Evolutionary conservation across 1,140 invertebrate genomes (phyloP).

Genomic region (Cardiocondyla obscurior): DNA sequence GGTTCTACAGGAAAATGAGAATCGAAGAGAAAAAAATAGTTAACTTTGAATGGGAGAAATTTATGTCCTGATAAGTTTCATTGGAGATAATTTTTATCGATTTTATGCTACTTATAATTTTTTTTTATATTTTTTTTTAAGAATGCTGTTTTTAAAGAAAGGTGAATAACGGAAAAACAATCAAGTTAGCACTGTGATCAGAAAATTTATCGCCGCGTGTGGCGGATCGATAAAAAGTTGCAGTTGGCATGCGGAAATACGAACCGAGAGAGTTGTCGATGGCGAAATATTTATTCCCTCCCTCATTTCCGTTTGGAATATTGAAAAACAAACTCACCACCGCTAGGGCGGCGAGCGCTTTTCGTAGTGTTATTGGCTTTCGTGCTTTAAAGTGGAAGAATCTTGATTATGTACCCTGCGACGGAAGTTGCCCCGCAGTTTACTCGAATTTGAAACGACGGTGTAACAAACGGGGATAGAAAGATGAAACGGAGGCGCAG

Average conservation of each 20-base stretch:
- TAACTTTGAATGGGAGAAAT: not conserved
- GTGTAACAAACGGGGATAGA: not conserved
- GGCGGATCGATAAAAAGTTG: conserved; percentile 44
- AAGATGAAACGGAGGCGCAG: not conserved
- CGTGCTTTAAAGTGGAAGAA: conserved; percentile 47
- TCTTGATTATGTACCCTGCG: conserved; percentile 41
- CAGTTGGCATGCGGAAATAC: conserved; percentile 37
- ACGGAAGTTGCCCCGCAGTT: conserved; percentile 27
- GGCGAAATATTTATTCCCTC: conserved; percentile 49
- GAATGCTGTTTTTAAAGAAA: too few species aligned
- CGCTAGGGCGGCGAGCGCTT: not conserved
- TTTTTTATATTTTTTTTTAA: too few species aligned
- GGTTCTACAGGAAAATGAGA: not conserved
- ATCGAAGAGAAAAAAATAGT: not conserved
- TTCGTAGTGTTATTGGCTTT: conserved; percentile 46
- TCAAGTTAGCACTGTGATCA: conserved; percentile 23
- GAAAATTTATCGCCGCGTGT: conserved; percentile 40
- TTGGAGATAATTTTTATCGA: not conserved
- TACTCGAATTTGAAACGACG: conserved; percentile 18
- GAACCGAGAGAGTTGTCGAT: conserved; percentile 47
- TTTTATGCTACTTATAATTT: not conserved
- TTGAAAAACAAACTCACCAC: conserved; percentile 50
- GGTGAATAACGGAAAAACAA: conserved; percentile 24
- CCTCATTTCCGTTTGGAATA: conserved; percentile 54
- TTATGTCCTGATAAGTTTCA: not conserved